These are phyloP conservation scores for Drosophila meridiana DNA, from an alignment of 2,888 invertebrate species.

Conservation along the genomic window DNA sequence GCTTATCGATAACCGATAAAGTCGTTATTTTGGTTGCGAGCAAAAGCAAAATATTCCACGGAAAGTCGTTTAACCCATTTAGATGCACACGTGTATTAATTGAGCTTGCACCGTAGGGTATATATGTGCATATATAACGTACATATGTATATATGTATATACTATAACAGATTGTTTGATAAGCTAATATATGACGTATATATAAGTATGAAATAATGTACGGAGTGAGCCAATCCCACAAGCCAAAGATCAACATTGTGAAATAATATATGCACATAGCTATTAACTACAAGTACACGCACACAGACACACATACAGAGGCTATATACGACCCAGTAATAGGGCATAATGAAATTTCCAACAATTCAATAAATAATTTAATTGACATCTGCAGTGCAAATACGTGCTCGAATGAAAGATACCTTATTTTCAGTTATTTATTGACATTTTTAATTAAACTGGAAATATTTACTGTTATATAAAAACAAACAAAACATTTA, in stretches of 20 bases:
- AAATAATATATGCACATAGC: slow-evolving; percentile 24
- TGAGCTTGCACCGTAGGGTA: slow-evolving; percentile 3
- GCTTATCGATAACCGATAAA: slow-evolving; percentile 40
- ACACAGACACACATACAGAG: too few species aligned
- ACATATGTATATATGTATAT: background rate
- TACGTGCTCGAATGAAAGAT: slow-evolving; percentile 3
- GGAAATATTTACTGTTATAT: slow-evolving; percentile 5
- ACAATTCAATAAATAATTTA: slow-evolving; percentile 19
- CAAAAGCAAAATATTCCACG: background rate
- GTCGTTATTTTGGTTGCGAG: background rate
- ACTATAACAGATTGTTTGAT: slow-evolving; percentile 12
- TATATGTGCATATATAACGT: background rate
- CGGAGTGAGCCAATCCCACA: slow-evolving; percentile 30
- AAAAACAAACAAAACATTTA: background rate
- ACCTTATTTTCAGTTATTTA: background rate
- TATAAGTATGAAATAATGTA: slow-evolving; percentile 12
- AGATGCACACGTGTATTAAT: background rate
- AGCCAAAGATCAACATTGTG: slow-evolving; percentile 38
- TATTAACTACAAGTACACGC: slow-evolving; percentile 16
- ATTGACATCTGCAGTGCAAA: background rate
- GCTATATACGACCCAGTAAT: background rate
- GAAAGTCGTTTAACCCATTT: slow-evolving; percentile 12
- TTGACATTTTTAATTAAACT: background rate
- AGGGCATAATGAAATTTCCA: slow-evolving; percentile 6
- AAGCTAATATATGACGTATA: slow-evolving; percentile 14